These are phyloP conservation scores for Luperina testacea DNA, from an alignment of 2,888 invertebrate species.

Conservation along the genomic window DNA sequence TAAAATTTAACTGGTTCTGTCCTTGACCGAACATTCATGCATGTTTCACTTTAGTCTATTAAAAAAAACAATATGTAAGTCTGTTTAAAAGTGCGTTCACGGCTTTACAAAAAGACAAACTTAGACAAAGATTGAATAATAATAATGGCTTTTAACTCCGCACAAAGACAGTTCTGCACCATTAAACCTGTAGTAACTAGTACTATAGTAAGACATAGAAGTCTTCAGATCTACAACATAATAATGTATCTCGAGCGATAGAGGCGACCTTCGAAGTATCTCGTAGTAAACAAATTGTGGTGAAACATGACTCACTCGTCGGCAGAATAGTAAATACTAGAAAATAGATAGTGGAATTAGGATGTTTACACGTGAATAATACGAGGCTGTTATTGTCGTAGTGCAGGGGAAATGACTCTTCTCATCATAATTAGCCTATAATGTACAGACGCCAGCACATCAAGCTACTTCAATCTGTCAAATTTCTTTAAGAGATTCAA, in stretches of 20 bases:
- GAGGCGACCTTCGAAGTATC: constrained; percentile 29
- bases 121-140: too few species aligned
- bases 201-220: constrained; percentile 21
- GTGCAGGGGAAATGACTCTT: neutral
- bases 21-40: too few species aligned
- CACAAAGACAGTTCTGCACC: neutral
- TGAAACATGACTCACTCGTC: constrained; percentile 41
- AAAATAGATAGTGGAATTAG: constrained; percentile 35
- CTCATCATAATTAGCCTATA: neutral
- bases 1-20: too few species aligned
- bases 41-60: too few species aligned
- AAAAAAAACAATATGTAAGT: too few species aligned
- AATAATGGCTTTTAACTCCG: neutral
- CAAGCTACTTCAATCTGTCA: too few species aligned
- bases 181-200: constrained; percentile 4
- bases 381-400: neutral
- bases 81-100: too few species aligned
- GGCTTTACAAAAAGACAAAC: neutral
- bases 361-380: constrained; percentile 24
- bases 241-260: constrained; percentile 2
- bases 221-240: constrained; percentile 8
- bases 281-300: constrained; percentile 58
- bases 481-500: too few species aligned
- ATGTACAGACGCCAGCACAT: too few species aligned
- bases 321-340: constrained; percentile 46